A percentile compares a stretch with the other conserved stretches of the same genome.
phyloP scores from a whole-genome alignment of 2,113 vertebrate species.

The Labeo catla region DNA sequence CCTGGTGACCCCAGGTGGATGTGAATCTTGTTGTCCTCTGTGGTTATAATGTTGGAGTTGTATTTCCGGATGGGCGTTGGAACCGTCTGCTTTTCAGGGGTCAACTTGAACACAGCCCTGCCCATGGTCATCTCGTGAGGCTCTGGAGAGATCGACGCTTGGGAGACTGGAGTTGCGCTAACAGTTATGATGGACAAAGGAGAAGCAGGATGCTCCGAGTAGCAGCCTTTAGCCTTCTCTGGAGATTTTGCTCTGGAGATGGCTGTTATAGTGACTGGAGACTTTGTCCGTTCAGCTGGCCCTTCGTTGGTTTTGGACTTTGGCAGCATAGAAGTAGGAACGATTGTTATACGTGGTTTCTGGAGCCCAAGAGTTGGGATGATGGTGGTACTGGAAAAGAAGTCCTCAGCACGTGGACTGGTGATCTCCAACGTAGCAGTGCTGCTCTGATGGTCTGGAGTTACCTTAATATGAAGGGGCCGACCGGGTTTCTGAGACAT shows the following conservation, averaged over 20 bases:
- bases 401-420: constrained; percentile 88
- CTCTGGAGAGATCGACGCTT: constrained; percentile 86
- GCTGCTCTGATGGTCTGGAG: constrained; percentile 87
- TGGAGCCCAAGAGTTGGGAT: constrained; percentile 92
- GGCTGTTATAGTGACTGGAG: constrained; percentile 92
- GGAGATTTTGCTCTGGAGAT: constrained; percentile 86
- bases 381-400: constrained; percentile 93
- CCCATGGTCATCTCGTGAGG: constrained; percentile 78
- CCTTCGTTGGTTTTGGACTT: constrained; percentile 74
- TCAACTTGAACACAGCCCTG: constrained; percentile 86
- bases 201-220: constrained; percentile 72
- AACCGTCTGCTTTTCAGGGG: constrained; percentile 83
- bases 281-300: constrained; percentile 77
- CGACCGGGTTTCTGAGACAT: constrained; percentile 86
- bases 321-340: constrained; percentile 78
- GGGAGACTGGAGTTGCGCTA: constrained; percentile 73
- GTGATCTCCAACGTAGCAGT: constrained; percentile 95
- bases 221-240: constrained; percentile 70
- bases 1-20: constrained; percentile 90
- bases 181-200: constrained; percentile 75
- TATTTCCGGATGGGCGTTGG: constrained; percentile 79
- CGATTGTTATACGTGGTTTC: constrained; percentile 93
- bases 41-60: constrained; percentile 89
- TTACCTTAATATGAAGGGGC: constrained; percentile 93
- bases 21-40: constrained; percentile 97